Evolutionary conservation across 2,113 vertebrate genomes (phyloP).

Genomic region (Phylloscopus whistleri): DNA sequence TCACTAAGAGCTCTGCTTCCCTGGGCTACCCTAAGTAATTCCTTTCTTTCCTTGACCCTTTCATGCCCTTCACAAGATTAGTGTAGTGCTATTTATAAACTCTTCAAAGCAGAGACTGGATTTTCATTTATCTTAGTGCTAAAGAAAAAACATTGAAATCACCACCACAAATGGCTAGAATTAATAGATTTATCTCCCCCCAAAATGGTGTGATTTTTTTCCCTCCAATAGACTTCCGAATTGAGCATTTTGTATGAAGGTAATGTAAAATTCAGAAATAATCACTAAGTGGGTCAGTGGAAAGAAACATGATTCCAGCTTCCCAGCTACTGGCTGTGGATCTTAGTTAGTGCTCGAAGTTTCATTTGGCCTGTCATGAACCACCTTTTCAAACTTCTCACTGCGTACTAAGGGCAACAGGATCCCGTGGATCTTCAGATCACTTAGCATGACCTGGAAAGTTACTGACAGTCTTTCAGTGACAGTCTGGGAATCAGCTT

Average conservation of each 20-base stretch:
- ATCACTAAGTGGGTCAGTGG: neutral
- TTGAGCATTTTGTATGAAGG: neutral
- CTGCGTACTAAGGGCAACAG: neutral
- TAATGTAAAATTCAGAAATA: neutral
- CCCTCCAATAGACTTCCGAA: neutral
- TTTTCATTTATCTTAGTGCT: neutral
- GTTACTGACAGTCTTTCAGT: neutral
- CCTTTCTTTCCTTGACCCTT: slow-evolving; percentile 39
- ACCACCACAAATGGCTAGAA: neutral
- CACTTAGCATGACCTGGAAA: neutral
- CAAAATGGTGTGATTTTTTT: neutral
- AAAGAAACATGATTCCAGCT: neutral
- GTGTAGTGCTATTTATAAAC: neutral
- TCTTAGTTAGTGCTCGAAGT: neutral
- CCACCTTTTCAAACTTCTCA: slow-evolving; percentile 3
- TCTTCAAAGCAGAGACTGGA: neutral
- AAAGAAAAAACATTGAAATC: neutral
- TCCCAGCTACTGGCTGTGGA: neutral
- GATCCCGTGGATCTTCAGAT: neutral
- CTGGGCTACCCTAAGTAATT: slow-evolving; percentile 17
- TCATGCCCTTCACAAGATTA: slow-evolving; percentile 23
- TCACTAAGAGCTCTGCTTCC: neutral
- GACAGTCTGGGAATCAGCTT: neutral
- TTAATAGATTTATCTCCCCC: neutral
- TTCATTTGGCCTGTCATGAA: neutral